Conservation (phyloP, 2,113 vertebrate genomes). For the Crotalus horridus region DNA sequence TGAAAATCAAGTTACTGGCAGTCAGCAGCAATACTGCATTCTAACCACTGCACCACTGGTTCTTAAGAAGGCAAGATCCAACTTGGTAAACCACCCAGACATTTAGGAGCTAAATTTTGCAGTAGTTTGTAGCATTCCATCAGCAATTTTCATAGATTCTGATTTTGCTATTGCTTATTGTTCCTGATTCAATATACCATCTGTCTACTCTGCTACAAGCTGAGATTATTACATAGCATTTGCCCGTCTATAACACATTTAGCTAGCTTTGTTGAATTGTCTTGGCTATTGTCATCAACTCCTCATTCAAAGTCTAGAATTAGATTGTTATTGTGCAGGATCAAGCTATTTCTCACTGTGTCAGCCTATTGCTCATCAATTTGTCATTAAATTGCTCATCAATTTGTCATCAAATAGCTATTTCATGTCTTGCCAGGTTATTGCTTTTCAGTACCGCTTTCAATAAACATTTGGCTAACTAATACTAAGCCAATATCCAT, state of each 20-base stretch:
- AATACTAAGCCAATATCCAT: background rate
- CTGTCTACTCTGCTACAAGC: background rate
- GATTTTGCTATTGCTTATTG: background rate
- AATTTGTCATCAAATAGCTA: background rate
- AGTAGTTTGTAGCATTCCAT: background rate
- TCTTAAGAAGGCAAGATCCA: background rate
- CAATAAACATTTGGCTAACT: background rate
- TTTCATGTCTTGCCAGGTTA: background rate
- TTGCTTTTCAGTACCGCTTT: background rate
- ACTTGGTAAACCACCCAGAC: background rate
- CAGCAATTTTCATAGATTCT: background rate
- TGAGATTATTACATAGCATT: conserved; percentile 2
- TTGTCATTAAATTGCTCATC: background rate
- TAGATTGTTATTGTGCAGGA: background rate
- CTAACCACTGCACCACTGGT: background rate
- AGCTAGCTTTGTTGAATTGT: background rate
- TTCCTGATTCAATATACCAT: background rate
- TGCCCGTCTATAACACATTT: background rate
- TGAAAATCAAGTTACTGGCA: background rate
- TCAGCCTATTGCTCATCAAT: background rate
- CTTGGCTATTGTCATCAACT: conserved; percentile 3
- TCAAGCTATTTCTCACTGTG: background rate
- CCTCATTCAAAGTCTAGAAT: conserved; percentile 6
- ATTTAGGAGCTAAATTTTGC: background rate
- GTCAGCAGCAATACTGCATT: background rate